A percentile compares a stretch with the other conserved stretches of the same genome.
phyloP scores from a whole-genome alignment of 2,113 vertebrate species.

The Ceyx melanurus region DNA sequence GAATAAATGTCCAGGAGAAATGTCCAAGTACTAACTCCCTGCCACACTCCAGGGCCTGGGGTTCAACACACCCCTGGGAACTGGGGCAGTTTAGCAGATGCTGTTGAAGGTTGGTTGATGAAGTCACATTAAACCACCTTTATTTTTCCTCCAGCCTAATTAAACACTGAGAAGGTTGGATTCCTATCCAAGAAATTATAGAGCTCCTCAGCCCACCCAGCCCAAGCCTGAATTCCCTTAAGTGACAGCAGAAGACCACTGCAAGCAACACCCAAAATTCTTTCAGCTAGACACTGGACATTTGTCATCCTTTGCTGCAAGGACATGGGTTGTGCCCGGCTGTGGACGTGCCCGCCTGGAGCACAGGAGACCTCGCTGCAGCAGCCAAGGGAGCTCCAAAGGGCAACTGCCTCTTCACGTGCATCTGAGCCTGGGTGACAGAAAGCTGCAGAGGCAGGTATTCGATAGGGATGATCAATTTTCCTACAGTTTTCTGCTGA shows the following conservation, averaged over 20 bases:
- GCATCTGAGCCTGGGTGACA: fast-evolving
- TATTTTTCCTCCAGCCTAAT: slow-evolving; percentile 35
- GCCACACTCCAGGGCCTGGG: background rate
- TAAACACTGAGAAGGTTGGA: background rate
- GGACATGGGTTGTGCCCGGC: fast-evolving
- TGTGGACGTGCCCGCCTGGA: background rate
- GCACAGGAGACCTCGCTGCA: background rate
- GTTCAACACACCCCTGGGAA: background rate
- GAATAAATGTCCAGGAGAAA: slow-evolving; percentile 11
- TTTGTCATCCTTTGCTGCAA: background rate
- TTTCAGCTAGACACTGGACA: background rate
- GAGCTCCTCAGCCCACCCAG: background rate
- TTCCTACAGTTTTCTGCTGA: background rate
- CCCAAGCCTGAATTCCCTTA: background rate
- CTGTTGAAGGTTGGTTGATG: background rate
- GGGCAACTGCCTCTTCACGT: background rate
- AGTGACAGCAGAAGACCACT: background rate
- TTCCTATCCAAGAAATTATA: background rate
- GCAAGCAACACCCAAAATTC: background rate
- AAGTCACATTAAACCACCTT: slow-evolving; percentile 8
- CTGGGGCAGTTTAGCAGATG: background rate
- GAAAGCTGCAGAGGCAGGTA: background rate
- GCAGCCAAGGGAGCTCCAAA: background rate
- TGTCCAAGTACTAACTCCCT: background rate
- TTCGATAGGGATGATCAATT: background rate